Evolutionary conservation across 2,888 invertebrate species (phyloP).

Genomic region (Dione juno): DNA sequence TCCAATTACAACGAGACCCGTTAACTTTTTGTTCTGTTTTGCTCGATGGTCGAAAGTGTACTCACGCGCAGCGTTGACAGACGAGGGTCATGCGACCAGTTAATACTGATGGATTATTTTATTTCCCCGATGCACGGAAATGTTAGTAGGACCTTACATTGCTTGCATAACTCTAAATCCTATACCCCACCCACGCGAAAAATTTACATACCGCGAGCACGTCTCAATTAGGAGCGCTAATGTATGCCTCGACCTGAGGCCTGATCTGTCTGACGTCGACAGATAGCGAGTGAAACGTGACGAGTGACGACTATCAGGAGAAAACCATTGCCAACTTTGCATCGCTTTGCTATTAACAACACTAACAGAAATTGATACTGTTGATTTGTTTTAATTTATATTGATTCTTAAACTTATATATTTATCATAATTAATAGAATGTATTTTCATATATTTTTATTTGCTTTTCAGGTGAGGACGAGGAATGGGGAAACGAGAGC

Average conservation of each 20-base stretch:
- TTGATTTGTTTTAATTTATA: conserved; percentile 56
- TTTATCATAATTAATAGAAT: conserved; percentile 46
- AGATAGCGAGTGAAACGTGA: conserved; percentile 80
- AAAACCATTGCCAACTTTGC: conserved; percentile 66
- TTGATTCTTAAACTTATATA: conserved; percentile 53
- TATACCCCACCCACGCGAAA: conserved; percentile 80
- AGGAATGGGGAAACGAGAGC: conserved; percentile 86
- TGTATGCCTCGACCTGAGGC: conserved; percentile 81
- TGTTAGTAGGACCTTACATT: conserved; percentile 65
- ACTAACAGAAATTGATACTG: conserved; percentile 75
- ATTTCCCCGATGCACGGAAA: conserved; percentile 53
- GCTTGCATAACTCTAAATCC: conserved; percentile 65
- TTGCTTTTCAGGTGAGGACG: conserved; percentile 85
- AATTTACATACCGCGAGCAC: conserved; percentile 82
- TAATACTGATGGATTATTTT: conserved; percentile 58
- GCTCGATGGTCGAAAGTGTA: conserved; percentile 61
- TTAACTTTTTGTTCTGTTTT: conserved; percentile 82
- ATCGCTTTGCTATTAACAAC: conserved; percentile 75
- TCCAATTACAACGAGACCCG: conserved; percentile 82
- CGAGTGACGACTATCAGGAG: conserved; percentile 78
- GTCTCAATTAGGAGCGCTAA: conserved; percentile 84
- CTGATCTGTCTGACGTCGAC: conserved; percentile 79
- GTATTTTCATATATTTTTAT: conserved; percentile 44
- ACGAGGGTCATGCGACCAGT: conserved; percentile 62
- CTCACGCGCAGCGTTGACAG: conserved; percentile 75